Evolutionary conservation across 1,140 invertebrate species (phyloP), one percentile per base, ranked within the genome.

Genomic region (Cryptotermes secundus): DNA sequence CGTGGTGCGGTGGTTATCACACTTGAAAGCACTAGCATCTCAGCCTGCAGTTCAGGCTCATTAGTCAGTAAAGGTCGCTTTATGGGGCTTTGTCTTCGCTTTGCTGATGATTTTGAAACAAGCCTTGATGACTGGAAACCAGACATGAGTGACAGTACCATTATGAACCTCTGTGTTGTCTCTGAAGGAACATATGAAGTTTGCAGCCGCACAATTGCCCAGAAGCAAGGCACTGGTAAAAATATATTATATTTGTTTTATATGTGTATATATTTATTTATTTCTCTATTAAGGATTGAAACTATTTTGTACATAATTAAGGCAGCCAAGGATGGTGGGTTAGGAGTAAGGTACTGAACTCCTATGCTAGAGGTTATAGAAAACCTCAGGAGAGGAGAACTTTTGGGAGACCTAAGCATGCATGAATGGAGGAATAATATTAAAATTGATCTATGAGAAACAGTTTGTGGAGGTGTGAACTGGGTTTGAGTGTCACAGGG

Each of bases 151-250:
- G 96, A 98, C 88, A 92, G 93, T 19, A 93, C 91, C 85, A 94
- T 97, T 80, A 97, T 98, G 96, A 99, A 99, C 91, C 93, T 98
- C 36, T 99, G 97, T 89, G 95, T 97, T 80, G 98, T 99, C 14
- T 98, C 97, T n/a, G 97, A 99, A 90, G 98, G 98, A 38, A 99
- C 98, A 19, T 99, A 99, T 89, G 97, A 99, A 92, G 96, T 99
- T 0, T 99, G 97, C 90, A 98, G 97, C 85, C 92, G 96, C 85
- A 99, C 97, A 4, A 93, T 96, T 49, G 95, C 96, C 10, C 94
- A 93, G 88, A 90, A 92, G 34, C 83, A 84, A 72, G 92, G 93
- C 83, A 90, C 90, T 82, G 94, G 93, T 93, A 87, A 86, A 42
- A 82, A 4, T n/a, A 31, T 45, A 19, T 2, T 38, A 22, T 80